phyloP scores from a whole-genome alignment of 2,797 vertebrate species.

The Pantherophis alleghaniensis region DNA sequence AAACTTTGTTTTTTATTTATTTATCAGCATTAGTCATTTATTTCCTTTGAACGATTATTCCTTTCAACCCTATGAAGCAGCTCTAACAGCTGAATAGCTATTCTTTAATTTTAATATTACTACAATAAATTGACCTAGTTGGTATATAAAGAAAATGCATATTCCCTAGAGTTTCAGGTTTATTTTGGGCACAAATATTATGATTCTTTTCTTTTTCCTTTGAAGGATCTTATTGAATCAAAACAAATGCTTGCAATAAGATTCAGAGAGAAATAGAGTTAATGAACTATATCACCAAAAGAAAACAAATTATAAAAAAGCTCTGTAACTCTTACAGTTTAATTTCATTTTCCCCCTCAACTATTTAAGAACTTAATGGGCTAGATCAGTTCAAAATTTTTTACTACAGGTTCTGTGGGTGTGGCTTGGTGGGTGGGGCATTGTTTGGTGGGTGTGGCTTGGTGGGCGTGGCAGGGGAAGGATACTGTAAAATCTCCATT shows the following conservation, averaged over 20 bases:
- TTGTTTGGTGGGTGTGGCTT: too few species aligned
- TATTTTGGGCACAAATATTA: slow-evolving; percentile 43
- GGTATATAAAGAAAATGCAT: slow-evolving; percentile 48
- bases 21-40: slow-evolving; percentile 45
- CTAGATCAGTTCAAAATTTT: neutral
- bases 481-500: too few species aligned
- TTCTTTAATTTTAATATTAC: slow-evolving; percentile 55
- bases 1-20: neutral
- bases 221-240: slow-evolving; percentile 45
- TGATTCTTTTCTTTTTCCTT: slow-evolving; percentile 15
- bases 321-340: slow-evolving; percentile 10
- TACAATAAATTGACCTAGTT: slow-evolving; percentile 54
- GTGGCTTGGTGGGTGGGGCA: too few species aligned
- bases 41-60: slow-evolving; percentile 42
- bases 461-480: too few species aligned
- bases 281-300: slow-evolving; percentile 51
- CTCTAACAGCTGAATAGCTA: slow-evolving; percentile 24
- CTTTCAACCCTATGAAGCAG: slow-evolving; percentile 5
- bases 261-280: slow-evolving; percentile 48
- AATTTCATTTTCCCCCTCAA: neutral
- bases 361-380: neutral
- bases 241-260: slow-evolving; percentile 35
- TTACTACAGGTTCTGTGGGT: too few species aligned
- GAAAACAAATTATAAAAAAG: slow-evolving; percentile 47
- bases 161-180: slow-evolving; percentile 36